Base-by-base conservation (phyloP, 1,140 invertebrate species). In the Batillaria attramentaria region DNA sequence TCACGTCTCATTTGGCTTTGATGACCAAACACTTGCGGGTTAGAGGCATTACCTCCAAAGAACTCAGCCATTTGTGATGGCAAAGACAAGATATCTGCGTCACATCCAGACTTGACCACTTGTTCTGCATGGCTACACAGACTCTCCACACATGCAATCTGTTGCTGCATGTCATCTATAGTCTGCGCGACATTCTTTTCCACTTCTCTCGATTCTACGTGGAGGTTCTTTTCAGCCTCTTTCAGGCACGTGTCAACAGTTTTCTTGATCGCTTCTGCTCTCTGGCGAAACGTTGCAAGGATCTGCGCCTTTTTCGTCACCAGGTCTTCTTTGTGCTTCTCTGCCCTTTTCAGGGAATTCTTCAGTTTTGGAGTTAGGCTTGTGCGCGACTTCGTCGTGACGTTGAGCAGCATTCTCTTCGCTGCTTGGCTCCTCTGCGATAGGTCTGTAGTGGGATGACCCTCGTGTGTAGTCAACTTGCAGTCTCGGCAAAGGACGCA, bases 401-500 rank as follows among this genome's bases (percentile, higher is more conserved):
- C 57, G 16, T 74, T 28, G 2, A 41, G 20, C 39, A 79, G 20
- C 13, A 54, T 2, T 24, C 31, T 4, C 33, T 68, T 62, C 0
- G 54, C 78, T 3, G 65, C 31, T 2, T 54, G n/a, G 31, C 41
- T 46, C 54, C 37, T 62, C 20, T 41, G 24, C 35, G 50, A 73
- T 8, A 79, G 42, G 43, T 79, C 78, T 5, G 20, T 28, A 1
- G 70, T 74, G 35, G 42, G 41, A 42, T 80, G 79, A 31, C 73
- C 73, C 43, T 80, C 73, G 50, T 80, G 79, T 16, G 72, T 39
- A 10, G 73, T 72, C 35, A 80, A 46, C 43, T 75, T 76, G 31
- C 79, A 80, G 66, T 80, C 79, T 76, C 72, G 43, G 43, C 79
- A 80, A 42, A 80, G 57, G 37, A 43, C 20, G 5, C 13, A 16